phyloP scores from a whole-genome alignment of 2,888 invertebrate genomes.

The Epistrophella euchroma region DNA sequence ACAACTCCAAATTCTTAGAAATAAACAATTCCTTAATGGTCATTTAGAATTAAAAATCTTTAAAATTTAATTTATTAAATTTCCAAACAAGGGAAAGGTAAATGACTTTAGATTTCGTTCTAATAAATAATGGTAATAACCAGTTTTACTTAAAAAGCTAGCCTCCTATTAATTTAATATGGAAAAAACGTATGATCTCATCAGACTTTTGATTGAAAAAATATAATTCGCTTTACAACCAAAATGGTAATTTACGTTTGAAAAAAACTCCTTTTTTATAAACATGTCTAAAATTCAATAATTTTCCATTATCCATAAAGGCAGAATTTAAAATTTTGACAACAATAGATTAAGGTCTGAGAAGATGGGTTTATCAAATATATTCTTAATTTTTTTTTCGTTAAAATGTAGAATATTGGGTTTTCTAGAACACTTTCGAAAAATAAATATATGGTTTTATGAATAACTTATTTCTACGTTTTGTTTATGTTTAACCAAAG shows the following conservation, averaged over 20 bases:
- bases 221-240: background rate
- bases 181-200: constrained; percentile 13
- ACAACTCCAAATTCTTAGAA: background rate
- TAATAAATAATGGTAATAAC: background rate
- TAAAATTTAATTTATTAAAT: background rate
- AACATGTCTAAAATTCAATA: background rate
- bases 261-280: background rate
- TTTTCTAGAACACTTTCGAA: constrained; percentile 22
- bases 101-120: background rate
- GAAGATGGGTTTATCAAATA: no score
- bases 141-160: background rate
- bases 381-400: no score
- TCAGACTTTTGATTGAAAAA: background rate
- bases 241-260: background rate
- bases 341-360: background rate
- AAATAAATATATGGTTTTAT: background rate
- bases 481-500: constrained; percentile 21
- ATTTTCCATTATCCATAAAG: background rate
- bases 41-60: background rate
- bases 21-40: background rate
- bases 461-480: background rate
- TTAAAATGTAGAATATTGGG: background rate
- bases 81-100: background rate
- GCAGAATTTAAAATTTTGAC: background rate
- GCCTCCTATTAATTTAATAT: background rate